Percentiles rank a stretch among this genome's conserved stretches.
These are phyloP conservation scores for Zele albiditarsus DNA, from an alignment of 2,888 invertebrate genomes.

Conservation along the genomic window DNA sequence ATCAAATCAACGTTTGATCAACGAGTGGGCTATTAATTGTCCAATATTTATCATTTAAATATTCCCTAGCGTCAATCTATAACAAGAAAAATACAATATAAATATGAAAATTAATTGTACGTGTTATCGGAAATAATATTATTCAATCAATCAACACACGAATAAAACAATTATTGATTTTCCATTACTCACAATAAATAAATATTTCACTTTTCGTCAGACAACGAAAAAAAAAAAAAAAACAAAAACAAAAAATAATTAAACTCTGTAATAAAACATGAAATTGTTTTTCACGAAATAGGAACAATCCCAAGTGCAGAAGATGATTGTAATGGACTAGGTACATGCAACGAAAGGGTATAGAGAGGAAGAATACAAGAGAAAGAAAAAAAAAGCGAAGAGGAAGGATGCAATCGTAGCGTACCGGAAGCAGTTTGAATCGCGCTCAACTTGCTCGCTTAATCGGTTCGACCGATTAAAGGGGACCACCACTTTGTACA, in stretches of 20 bases:
- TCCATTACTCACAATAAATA: no score
- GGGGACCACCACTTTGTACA: conserved; percentile 41
- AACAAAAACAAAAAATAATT: not conserved
- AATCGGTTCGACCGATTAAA: conserved; percentile 47
- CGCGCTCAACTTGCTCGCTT: conserved; percentile 39
- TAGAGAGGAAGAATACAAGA: not conserved
- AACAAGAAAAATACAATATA: not conserved
- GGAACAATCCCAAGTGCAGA: not conserved
- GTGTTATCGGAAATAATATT: not conserved
- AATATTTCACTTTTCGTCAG: no score
- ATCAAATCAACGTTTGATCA: conserved; percentile 32
- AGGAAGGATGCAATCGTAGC: conserved; percentile 36
- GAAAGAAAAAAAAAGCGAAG: conserved; percentile 15
- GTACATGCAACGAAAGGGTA: not conserved
- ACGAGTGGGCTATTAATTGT: conserved; percentile 20
- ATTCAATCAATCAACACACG: not conserved
- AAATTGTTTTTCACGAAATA: not conserved
- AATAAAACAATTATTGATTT: not conserved
- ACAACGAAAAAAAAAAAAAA: not conserved
- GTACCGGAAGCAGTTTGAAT: conserved; percentile 42
- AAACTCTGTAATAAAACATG: not conserved
- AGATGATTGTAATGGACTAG: not conserved
- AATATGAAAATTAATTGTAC: conserved; percentile 4
- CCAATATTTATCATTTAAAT: conserved; percentile 11
- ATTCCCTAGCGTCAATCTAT: not conserved